Evolutionary conservation across 2,888 invertebrate species (phyloP).

Genomic region (Colletes collaris): DNA sequence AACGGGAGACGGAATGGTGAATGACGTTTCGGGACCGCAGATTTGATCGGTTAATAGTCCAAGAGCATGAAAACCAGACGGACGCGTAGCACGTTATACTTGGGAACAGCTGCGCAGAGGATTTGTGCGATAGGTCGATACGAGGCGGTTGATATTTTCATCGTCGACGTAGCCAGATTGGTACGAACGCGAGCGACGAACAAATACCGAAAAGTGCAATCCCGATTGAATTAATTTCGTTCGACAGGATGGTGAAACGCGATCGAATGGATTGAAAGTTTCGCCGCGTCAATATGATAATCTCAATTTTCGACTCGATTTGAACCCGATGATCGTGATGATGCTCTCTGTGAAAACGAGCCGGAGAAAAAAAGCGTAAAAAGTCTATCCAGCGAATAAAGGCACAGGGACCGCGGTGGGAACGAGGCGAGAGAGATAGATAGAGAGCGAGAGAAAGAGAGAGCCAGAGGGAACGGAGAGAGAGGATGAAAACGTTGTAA

Average conservation of each 20-base stretch:
- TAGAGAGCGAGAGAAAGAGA: neutral
- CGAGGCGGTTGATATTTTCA: constrained; percentile 45
- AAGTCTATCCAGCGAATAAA: constrained; percentile 53
- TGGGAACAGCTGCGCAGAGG: constrained; percentile 29
- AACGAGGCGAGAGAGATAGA: neutral
- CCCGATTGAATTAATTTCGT: constrained; percentile 66
- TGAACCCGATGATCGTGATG: constrained; percentile 52
- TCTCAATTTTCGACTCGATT: constrained; percentile 66
- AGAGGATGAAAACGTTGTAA: constrained; percentile 55
- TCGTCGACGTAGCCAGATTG: constrained; percentile 27
- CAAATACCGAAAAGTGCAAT: constrained; percentile 52
- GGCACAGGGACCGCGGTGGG: neutral
- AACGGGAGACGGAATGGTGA: no score
- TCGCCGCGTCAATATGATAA: constrained; percentile 60
- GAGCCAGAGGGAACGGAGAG: constrained; percentile 4
- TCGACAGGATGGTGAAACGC: constrained; percentile 58
- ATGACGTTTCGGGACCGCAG: neutral
- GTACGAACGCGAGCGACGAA: constrained; percentile 21
- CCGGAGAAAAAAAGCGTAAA: constrained; percentile 40
- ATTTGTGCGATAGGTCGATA: constrained; percentile 36
- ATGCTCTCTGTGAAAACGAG: constrained; percentile 50
- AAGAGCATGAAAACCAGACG: neutral
- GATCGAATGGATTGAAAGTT: constrained; percentile 68
- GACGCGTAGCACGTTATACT: neutral
- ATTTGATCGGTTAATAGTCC: neutral